Conservation (phyloP, 2,888 invertebrate species). For the Halictus ligatus region DNA sequence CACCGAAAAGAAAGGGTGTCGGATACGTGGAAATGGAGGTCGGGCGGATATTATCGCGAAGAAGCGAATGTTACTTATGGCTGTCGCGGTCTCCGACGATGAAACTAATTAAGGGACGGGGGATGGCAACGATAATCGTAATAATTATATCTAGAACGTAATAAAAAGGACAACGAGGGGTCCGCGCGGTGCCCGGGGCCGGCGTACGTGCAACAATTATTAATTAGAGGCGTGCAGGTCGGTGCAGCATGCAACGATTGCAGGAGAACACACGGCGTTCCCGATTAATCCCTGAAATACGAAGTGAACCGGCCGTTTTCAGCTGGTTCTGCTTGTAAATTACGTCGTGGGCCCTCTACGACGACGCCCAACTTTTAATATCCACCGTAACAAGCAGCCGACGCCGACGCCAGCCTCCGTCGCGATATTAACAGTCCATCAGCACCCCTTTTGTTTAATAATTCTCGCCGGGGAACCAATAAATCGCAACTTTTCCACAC, state of each 20-base stretch:
- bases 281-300: conserved; percentile 49
- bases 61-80: not conserved
- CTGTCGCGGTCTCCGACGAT: not conserved
- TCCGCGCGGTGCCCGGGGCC: not conserved
- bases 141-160: conserved; percentile 38
- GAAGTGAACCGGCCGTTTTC: conserved; percentile 22
- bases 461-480: conserved; percentile 5
- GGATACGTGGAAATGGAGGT: not conserved
- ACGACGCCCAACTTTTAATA: conserved; percentile 40
- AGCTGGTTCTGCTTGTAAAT: conserved; percentile 12
- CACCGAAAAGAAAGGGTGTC: not conserved
- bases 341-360: not conserved
- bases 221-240: conserved; percentile 36
- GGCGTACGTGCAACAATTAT: conserved; percentile 12
- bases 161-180: conserved; percentile 30
- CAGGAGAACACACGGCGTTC: conserved; percentile 23
- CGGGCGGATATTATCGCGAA: not conserved
- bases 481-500: not conserved
- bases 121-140: conserved; percentile 24
- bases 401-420: not conserved
- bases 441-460: conserved; percentile 1
- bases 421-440: conserved; percentile 33
- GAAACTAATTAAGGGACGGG: conserved; percentile 34
- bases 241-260: conserved; percentile 26
- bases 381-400: conserved; percentile 39